Evolutionary conservation across 2,888 invertebrate genomes (phyloP).

Genomic region (Pseudococcus jackbeardsleyi): DNA sequence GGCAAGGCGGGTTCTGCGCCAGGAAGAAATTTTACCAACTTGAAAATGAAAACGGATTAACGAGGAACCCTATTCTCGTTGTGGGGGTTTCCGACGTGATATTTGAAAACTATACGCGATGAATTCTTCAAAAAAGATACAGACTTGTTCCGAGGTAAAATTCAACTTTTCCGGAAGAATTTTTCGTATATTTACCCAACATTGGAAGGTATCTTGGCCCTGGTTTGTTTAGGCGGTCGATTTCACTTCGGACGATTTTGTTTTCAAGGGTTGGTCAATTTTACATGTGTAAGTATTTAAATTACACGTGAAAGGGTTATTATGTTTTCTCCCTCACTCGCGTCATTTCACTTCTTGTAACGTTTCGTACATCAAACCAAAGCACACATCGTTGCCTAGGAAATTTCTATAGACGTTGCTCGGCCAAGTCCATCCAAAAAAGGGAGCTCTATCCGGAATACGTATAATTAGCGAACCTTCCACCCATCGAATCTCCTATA

Average conservation of each 20-base stretch:
- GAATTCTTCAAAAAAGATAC: neutral
- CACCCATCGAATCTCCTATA: neutral
- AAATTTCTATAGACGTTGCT: neutral
- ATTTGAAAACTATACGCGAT: no score
- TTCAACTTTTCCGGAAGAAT: neutral
- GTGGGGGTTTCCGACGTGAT: neutral
- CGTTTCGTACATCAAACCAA: neutral
- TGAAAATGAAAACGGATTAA: neutral
- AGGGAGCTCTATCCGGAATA: neutral
- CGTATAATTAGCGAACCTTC: neutral
- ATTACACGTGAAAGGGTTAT: neutral
- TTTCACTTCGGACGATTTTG: neutral
- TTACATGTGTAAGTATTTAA: neutral
- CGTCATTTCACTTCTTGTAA: neutral
- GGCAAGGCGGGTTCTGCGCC: neutral
- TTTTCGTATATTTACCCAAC: neutral
- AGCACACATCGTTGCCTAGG: neutral
- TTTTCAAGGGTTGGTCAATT: neutral
- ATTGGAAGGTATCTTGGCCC: neutral
- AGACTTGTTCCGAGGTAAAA: neutral
- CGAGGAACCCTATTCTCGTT: neutral
- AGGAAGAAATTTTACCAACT: neutral
- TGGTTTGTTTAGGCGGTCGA: neutral
- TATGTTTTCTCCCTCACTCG: neutral
- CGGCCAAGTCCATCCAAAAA: neutral